A percentile compares a stretch with the other conserved stretches of the same genome.
Conservation (phyloP, 2,113 vertebrate genomes). For the Tragelaphus scriptus region DNA sequence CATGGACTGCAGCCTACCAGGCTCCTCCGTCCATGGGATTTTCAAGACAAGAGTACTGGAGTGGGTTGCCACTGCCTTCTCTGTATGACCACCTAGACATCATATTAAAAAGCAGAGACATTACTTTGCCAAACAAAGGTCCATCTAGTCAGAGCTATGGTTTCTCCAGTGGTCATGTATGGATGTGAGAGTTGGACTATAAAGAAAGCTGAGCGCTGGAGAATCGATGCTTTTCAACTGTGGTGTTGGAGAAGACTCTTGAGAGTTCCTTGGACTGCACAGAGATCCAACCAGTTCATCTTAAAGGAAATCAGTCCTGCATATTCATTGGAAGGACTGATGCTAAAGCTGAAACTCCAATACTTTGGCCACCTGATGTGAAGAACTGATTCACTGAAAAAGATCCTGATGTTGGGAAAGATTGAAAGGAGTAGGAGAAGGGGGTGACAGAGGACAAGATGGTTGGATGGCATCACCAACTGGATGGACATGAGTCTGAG, state of each 20-base stretch:
- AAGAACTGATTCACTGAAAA: neutral
- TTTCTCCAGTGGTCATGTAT: neutral
- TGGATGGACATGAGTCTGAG: neutral
- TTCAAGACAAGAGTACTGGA: no score
- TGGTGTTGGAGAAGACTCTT: neutral
- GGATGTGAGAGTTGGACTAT: neutral
- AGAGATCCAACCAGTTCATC: neutral
- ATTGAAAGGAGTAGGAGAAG: neutral
- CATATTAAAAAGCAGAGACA: neutral
- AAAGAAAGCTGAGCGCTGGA: neutral
- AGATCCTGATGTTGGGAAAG: neutral
- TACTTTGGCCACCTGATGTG: neutral
- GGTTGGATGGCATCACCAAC: neutral
- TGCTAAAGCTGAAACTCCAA: neutral
- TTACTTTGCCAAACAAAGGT: neutral
- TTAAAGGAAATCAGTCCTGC: neutral
- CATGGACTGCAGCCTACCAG: no score
- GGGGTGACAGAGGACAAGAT: neutral
- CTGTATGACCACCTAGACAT: neutral
- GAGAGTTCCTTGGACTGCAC: neutral
- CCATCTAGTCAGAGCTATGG: neutral
- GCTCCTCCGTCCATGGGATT: no score
- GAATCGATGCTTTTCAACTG: neutral
- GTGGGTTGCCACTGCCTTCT: no score
- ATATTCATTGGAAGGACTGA: neutral